A percentile compares a stretch with the other conserved stretches of the same genome.
Conservation (phyloP, 2,888 invertebrate species). For the Plagodis pulveraria region DNA sequence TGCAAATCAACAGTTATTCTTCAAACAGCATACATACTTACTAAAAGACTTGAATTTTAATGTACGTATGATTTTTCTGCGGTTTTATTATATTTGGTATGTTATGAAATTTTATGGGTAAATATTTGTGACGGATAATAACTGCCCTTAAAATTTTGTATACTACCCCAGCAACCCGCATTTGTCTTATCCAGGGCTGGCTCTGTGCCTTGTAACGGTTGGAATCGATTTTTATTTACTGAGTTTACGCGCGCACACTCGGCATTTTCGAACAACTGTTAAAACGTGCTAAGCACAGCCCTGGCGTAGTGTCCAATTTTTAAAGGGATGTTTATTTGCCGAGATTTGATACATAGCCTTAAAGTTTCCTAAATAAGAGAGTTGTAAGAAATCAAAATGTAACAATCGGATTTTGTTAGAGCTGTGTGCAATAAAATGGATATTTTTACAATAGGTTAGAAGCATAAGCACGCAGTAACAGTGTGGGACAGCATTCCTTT, state of each 20-base stretch:
- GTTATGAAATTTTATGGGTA: constrained; percentile 35
- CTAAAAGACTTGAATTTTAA: constrained; percentile 43
- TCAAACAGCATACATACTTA: constrained; percentile 35
- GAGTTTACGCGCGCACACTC: constrained; percentile 1
- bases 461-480: too few species aligned
- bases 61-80: constrained; percentile 38
- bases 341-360: too few species aligned
- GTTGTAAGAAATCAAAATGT: too few species aligned
- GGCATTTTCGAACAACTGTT: constrained; percentile 33
- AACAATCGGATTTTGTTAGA: too few species aligned
- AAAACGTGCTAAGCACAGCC: constrained; percentile 44
- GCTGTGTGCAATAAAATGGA: too few species aligned
- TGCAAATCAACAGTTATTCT: constrained; percentile 25
- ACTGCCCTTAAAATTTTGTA: constrained; percentile 36
- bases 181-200: constrained; percentile 38
- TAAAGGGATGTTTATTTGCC: constrained; percentile 37
- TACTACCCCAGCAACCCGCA: constrained; percentile 44
- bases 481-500: constrained; percentile 19
- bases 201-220: constrained; percentile 50
- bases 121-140: constrained; percentile 30
- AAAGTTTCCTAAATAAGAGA: too few species aligned
- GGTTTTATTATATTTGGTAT: constrained; percentile 36
- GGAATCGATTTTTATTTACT: constrained; percentile 24
- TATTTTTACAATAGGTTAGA: too few species aligned
- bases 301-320: constrained; percentile 36